Conservation (phyloP, 2,113 vertebrate species). For the Cryptomyrus ogoouensis region DNA sequence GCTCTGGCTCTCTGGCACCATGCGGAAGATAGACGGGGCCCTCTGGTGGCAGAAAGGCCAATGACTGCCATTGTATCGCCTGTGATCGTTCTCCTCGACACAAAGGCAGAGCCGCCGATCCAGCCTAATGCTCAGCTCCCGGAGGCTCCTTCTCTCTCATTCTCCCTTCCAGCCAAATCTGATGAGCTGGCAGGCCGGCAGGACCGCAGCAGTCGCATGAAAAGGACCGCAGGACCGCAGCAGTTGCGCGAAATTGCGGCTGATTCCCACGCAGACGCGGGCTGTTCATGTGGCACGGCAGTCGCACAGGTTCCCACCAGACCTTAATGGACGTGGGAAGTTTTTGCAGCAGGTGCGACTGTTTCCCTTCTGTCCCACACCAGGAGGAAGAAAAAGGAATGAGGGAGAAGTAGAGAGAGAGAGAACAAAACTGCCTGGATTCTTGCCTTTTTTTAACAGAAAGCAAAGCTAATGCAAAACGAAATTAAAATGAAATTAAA, state of each 20-base stretch:
- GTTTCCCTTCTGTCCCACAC: not conserved
- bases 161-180: not conserved
- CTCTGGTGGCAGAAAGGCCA: constrained; percentile 48
- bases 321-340: not conserved
- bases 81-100: not conserved
- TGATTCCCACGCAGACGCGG: not conserved
- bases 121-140: not conserved
- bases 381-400: not conserved
- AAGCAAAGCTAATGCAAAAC: not conserved
- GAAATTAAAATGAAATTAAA: not conserved
- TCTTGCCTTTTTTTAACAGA: not conserved
- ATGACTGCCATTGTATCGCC: no score
- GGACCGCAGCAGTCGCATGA: not conserved
- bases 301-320: not conserved
- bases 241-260: not conserved
- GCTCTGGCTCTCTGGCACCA: not conserved
- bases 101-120: not conserved
- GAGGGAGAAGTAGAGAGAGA: not conserved
- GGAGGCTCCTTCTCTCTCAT: not conserved
- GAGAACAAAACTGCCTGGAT: not conserved
- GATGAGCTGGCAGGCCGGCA: not conserved
- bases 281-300: not conserved
- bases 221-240: no score
- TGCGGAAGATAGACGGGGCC: constrained; percentile 39
- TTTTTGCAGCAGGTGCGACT: not conserved